These are phyloP conservation scores for Heterotilapia buettikoferi DNA, from an alignment of 2,113 vertebrate species.

Conservation along the genomic window DNA sequence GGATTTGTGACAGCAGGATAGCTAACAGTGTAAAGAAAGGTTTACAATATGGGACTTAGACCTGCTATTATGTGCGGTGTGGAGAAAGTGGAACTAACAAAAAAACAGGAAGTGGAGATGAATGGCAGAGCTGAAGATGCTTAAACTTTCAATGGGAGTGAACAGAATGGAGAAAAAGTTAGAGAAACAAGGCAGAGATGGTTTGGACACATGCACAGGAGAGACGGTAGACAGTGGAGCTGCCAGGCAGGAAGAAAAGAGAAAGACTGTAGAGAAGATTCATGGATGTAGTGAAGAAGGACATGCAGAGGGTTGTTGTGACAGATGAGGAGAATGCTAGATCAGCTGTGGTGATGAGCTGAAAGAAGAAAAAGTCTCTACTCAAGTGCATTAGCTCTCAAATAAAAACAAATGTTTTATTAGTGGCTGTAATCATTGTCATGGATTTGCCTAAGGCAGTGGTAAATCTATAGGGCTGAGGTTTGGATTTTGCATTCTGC, in stretches of 20 bases:
- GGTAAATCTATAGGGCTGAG: background rate
- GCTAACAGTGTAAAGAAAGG: background rate
- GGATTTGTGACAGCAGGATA: background rate
- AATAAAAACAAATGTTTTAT: background rate
- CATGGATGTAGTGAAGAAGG: background rate
- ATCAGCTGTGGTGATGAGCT: background rate
- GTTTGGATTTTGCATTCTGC: background rate
- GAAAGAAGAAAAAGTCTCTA: background rate
- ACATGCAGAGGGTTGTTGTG: background rate
- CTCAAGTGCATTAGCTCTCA: background rate
- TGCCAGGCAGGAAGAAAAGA: background rate
- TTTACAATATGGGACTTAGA: background rate
- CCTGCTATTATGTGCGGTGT: background rate
- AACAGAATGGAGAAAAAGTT: background rate
- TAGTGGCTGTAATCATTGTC: background rate
- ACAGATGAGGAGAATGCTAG: background rate
- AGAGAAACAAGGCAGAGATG: background rate
- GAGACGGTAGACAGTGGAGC: background rate
- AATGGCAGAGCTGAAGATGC: background rate
- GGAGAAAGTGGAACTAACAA: background rate
- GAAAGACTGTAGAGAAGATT: background rate
- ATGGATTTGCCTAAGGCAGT: background rate
- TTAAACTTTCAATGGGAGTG: background rate
- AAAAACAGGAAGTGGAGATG: background rate
- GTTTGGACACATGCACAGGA: background rate